Percentiles rank a stretch among this genome's conserved stretches.
These are phyloP conservation scores for Rhizoglyphus robini DNA, from an alignment of 1,140 invertebrate species.

Conservation along the genomic window DNA sequence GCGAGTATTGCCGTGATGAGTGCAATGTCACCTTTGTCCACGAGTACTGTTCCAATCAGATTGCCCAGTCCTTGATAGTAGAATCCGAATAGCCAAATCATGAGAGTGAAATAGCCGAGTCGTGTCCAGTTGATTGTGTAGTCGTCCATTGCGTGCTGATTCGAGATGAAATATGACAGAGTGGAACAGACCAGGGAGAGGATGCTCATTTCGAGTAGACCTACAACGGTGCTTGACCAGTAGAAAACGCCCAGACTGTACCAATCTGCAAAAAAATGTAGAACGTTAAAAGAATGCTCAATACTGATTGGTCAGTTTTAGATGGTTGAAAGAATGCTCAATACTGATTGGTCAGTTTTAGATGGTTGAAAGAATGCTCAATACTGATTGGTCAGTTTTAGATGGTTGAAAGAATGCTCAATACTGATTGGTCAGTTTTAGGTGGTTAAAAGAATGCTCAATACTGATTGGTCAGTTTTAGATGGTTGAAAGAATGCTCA, in stretches of 20 bases:
- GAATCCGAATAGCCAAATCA: not conserved
- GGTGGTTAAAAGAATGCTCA: too few species aligned
- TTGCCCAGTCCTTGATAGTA: not conserved
- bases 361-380: too few species aligned
- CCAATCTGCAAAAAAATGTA: not conserved
- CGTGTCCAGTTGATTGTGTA: not conserved
- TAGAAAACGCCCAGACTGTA: constrained; percentile 3
- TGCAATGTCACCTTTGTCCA: not conserved
- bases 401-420: too few species aligned
- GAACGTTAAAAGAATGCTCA: too few species aligned
- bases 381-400: too few species aligned
- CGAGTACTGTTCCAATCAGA: not conserved
- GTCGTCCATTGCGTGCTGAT: not conserved
- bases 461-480: too few species aligned
- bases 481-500: too few species aligned
- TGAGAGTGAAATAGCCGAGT: not conserved
- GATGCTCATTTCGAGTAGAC: not conserved
- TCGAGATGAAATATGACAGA: not conserved
- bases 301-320: too few species aligned
- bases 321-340: too few species aligned
- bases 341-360: too few species aligned
- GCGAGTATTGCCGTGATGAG: not conserved
- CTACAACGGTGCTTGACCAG: not conserved
- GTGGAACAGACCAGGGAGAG: not conserved
- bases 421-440: too few species aligned